These are phyloP conservation scores for Noctilio leporinus DNA, from an alignment of 2,113 vertebrate species.

Conservation along the genomic window DNA sequence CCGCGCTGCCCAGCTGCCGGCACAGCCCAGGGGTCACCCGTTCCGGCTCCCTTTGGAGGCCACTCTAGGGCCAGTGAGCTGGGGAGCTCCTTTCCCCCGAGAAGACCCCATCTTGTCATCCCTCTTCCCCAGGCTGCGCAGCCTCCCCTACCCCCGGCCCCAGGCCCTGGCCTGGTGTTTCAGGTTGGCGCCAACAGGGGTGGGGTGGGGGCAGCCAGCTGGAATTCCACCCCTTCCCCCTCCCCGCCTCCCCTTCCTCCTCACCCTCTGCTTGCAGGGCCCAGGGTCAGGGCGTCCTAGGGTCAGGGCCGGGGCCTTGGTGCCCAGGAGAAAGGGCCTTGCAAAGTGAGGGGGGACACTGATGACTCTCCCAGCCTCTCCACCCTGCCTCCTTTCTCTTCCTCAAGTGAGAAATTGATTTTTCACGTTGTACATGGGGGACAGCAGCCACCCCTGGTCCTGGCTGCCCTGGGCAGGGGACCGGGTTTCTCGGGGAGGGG, in stretches of 20 bases:
- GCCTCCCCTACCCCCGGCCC: rapidly evolving
- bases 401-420: conserved; percentile 57
- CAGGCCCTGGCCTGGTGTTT: conserved; percentile 70
- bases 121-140: rapidly evolving
- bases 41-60: background rate
- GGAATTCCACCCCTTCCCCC: conserved; percentile 65
- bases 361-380: background rate
- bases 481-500: background rate
- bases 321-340: background rate
- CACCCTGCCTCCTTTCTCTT: background rate
- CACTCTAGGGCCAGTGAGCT: background rate
- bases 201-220: conserved; percentile 69
- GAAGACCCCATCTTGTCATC: background rate
- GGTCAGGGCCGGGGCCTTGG: background rate
- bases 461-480: background rate
- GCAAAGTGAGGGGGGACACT: background rate
- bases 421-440: background rate
- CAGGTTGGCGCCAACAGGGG: conserved; percentile 74
- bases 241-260: conserved; percentile 31
- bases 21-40: background rate
- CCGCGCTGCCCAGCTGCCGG: rapidly evolving
- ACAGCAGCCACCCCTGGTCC: background rate
- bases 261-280: background rate
- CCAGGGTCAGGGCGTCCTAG: background rate
- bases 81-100: background rate